These are phyloP conservation scores for Procavia capensis DNA, from an alignment of 2,113 vertebrate species.

Conservation along the genomic window DNA sequence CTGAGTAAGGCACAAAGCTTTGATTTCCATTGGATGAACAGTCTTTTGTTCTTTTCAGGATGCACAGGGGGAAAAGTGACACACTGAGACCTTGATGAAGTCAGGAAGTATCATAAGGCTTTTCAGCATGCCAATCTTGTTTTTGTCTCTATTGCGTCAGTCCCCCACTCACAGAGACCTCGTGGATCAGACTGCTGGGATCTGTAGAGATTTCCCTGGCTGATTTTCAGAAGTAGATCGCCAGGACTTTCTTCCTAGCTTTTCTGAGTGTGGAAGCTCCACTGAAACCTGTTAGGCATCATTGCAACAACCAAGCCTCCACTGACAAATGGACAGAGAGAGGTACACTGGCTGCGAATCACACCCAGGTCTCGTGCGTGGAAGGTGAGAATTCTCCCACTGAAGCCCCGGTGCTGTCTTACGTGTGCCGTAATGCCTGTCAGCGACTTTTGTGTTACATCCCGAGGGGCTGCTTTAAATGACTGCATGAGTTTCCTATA, in stretches of 20 bases:
- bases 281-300: neutral
- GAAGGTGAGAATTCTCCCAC: neutral
- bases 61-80: neutral
- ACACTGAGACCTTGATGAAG: neutral
- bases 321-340: neutral
- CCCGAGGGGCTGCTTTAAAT: neutral
- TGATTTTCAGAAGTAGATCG: neutral
- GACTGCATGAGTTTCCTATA: neutral
- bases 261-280: neutral
- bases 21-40: neutral
- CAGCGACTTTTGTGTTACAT: neutral
- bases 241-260: neutral
- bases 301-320: neutral
- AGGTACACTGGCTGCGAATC: neutral
- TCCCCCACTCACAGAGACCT: neutral
- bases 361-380: neutral
- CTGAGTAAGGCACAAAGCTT: neutral
- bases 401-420: no score
- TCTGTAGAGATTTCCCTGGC: no score
- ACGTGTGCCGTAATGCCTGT: neutral
- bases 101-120: neutral
- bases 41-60: constrained; percentile 9
- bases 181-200: no score
- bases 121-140: neutral
- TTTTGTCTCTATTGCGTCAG: neutral